Evolutionary conservation across 2,888 invertebrate species (phyloP), one percentile per base, ranked within the genome.

Genomic region (Nineta flava): DNA sequence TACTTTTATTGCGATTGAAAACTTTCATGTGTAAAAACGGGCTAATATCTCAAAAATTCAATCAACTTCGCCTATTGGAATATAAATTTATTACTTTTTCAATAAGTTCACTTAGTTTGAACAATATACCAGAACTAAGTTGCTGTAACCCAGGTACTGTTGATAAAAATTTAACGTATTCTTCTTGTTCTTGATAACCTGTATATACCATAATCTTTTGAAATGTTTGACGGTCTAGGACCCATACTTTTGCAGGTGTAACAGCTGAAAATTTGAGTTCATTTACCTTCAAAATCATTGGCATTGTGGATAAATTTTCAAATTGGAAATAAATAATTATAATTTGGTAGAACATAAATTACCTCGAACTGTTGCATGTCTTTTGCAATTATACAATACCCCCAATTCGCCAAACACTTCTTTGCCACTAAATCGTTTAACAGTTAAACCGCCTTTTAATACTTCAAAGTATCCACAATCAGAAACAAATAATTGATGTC

Each of bases 381-480:
- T 73, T 60, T 87, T 90, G 40, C 93, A 92, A 68, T 93, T 93
- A 68, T 95, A 95, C 26, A 96, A 71, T 56, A 96, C 83, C 9
- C 95, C 94, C 48, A 96, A 71, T 70, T 96, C 96, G 1, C 96
- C 95, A 70, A 95, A 77, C 53, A 88, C 79, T 60, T 83, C 76
- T 6, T 87, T 88, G 0, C 87, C 77, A 0, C 83, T 83, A 64
- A 96, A 85, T 51, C 75, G 83, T 41, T 82, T 82, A 43, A 93
- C 78, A 2, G 80, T 77, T 60, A 81, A 77, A 9, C 78, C 83
- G 42, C 83, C 81, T 61, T 92, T 84, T 32, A 86, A 76, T n/a
- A 95, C 88, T 65, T 93, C 87, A 60, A 87, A 84, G 55, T 81
- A 79, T 17, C 95, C 95, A 55, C 82, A 80, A 55, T 85, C 85